phyloP scores from a whole-genome alignment of 2,888 invertebrate species.

The Camptogramma bilineatum region DNA sequence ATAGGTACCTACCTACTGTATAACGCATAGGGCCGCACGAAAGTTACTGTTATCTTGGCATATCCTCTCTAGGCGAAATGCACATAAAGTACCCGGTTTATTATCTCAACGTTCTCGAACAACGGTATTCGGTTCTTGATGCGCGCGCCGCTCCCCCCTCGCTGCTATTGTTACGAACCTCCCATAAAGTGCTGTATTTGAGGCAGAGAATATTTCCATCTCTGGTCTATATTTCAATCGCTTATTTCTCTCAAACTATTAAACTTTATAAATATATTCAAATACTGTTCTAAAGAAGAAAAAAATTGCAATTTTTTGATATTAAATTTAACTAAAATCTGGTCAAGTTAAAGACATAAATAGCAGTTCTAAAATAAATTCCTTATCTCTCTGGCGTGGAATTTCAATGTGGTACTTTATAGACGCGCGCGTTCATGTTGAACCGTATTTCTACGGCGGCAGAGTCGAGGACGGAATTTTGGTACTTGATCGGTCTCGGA shows the following conservation, averaged over 20 bases:
- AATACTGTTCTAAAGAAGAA: conserved; percentile 56
- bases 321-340: conserved; percentile 41
- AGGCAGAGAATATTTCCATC: conserved; percentile 75
- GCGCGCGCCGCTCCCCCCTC: conserved; percentile 81
- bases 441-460: conserved; percentile 63
- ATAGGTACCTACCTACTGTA: conserved; percentile 74
- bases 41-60: conserved; percentile 87
- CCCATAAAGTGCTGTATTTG: conserved; percentile 74
- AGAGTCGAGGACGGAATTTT: conserved; percentile 61
- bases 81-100: conserved; percentile 77
- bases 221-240: conserved; percentile 69
- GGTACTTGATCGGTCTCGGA: conserved; percentile 80
- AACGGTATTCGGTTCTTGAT: conserved; percentile 73
- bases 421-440: conserved; percentile 74
- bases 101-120: conserved; percentile 70
- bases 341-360: conserved; percentile 42
- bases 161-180: conserved; percentile 85
- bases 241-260: conserved; percentile 51
- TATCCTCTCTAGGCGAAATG: conserved; percentile 85
- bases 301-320: conserved; percentile 75
- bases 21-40: conserved; percentile 77
- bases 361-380: conserved; percentile 70
- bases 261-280: conserved; percentile 30
- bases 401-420: conserved; percentile 84
- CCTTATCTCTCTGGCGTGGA: conserved; percentile 83